These are phyloP conservation scores for Octodonta nipae DNA, from an alignment of 2,888 invertebrate genomes.

Conservation along the genomic window DNA sequence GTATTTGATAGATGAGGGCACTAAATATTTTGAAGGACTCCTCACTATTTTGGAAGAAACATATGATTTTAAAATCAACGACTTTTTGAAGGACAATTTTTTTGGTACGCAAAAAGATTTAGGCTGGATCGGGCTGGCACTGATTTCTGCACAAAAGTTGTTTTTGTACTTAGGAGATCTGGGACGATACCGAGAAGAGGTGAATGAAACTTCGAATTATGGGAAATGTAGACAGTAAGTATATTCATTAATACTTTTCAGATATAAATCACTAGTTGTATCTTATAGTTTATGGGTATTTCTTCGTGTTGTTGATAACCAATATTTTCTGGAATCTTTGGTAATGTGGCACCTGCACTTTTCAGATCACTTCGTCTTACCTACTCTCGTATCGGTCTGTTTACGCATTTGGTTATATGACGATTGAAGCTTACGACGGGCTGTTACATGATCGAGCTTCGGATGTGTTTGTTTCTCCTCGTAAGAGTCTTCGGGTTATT, in stretches of 20 bases:
- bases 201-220: slow-evolving; percentile 67
- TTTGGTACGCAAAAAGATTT: slow-evolving; percentile 48
- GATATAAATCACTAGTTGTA: no score
- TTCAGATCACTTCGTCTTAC: no score
- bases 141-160: slow-evolving; percentile 76
- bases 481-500: no score
- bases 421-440: no score
- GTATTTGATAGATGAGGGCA: slow-evolving; percentile 62
- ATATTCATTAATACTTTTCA: slow-evolving; percentile 3
- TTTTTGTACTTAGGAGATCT: slow-evolving; percentile 85
- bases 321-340: no score
- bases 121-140: slow-evolving; percentile 57
- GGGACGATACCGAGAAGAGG: slow-evolving; percentile 77
- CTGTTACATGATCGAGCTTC: no score
- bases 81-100: slow-evolving; percentile 47
- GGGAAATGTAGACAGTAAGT: slow-evolving; percentile 59
- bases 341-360: no score
- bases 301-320: no score
- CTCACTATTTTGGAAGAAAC: slow-evolving; percentile 58
- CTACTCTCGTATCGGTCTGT: no score
- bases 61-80: slow-evolving; percentile 58
- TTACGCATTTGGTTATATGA: no score
- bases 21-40: slow-evolving; percentile 62
- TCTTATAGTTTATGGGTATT: no score
- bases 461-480: no score